A percentile compares a stretch with the other conserved stretches of the same genome.
These are phyloP conservation scores for Clarias fuscus DNA, from an alignment of 2,797 vertebrate genomes.

Conservation along the genomic window DNA sequence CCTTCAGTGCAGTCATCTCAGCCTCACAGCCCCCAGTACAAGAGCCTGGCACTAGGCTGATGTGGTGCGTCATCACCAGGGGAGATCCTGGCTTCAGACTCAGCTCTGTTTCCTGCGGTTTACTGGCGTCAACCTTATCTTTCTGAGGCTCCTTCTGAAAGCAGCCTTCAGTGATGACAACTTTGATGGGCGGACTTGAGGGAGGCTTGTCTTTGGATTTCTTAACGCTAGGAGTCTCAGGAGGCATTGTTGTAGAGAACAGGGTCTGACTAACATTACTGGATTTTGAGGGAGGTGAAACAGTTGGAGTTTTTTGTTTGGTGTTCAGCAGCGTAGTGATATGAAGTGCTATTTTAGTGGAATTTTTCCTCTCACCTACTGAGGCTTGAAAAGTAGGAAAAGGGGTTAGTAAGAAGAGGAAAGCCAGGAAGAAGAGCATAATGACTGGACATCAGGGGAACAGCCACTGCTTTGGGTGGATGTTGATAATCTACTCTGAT, in stretches of 20 bases:
- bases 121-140: conserved; percentile 55
- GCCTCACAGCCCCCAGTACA: conserved; percentile 70
- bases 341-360: conserved; percentile 60
- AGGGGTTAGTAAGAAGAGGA: conserved; percentile 73
- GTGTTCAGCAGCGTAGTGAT: conserved; percentile 33
- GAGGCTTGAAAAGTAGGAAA: conserved; percentile 69
- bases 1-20: conserved; percentile 74
- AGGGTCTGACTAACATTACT: conserved; percentile 29
- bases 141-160: conserved; percentile 36
- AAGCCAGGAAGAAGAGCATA: conserved; percentile 74
- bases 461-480: background rate
- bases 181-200: conserved; percentile 63
- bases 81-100: conserved; percentile 72
- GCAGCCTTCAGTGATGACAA: conserved; percentile 69
- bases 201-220: conserved; percentile 52
- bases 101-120: conserved; percentile 60
- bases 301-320: conserved; percentile 33
- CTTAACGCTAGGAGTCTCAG: conserved; percentile 11
- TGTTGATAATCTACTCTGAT: background rate
- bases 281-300: conserved; percentile 28
- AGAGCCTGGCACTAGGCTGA: conserved; percentile 76
- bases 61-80: conserved; percentile 84
- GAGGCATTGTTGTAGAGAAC: conserved; percentile 26
- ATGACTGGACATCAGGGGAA: conserved; percentile 45
- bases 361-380: conserved; percentile 69